These are phyloP conservation scores for Seira sanloemensis DNA, from an alignment of 2,888 invertebrate genomes.

Conservation along the genomic window DNA sequence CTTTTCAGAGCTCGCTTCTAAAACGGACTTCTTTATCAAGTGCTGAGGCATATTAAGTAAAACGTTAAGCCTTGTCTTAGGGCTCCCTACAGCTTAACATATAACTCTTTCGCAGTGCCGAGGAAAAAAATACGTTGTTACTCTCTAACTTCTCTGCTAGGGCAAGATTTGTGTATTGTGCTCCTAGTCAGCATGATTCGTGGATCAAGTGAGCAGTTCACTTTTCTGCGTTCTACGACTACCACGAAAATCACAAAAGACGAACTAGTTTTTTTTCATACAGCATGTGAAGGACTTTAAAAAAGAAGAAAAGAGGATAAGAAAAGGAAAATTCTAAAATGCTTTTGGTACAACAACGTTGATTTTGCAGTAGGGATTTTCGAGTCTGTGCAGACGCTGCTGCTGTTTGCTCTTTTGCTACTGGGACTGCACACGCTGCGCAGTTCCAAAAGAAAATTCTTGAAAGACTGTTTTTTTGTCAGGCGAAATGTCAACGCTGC, in stretches of 20 bases:
- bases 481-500: neutral
- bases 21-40: slow-evolving; percentile 9
- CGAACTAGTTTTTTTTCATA: neutral
- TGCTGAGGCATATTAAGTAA: neutral
- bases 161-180: neutral
- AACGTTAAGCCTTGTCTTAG: neutral
- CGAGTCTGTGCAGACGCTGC: neutral
- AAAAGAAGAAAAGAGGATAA: neutral
- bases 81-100: slow-evolving; percentile 12
- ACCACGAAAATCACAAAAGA: slow-evolving; percentile 20
- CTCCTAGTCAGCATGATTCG: slow-evolving; percentile 41
- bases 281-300: neutral
- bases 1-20: neutral
- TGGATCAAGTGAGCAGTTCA: slow-evolving; percentile 55
- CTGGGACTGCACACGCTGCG: neutral
- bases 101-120: neutral
- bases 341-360: neutral
- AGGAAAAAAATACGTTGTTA: neutral
- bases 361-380: neutral
- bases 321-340: neutral
- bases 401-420: neutral
- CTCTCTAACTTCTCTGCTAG: neutral
- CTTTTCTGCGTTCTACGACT: slow-evolving; percentile 56
- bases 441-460: neutral
- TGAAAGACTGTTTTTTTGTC: no score